phyloP scores from a whole-genome alignment of 2,797 vertebrate species.

The Apogon hyalosoma region DNA sequence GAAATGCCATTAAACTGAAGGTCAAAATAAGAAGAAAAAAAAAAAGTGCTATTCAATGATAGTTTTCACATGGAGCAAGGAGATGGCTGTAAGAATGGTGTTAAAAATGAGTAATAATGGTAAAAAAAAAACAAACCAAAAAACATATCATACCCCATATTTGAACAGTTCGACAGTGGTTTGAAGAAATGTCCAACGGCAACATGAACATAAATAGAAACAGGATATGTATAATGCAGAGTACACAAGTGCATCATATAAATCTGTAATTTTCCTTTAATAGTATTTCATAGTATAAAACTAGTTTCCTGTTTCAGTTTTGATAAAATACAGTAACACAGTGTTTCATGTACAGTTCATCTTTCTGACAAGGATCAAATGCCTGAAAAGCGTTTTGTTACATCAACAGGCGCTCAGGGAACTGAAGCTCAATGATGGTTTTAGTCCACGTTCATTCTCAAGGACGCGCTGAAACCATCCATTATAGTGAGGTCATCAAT shows the following conservation, averaged over 20 bases:
- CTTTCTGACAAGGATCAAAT: constrained; percentile 11
- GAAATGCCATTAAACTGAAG: too few species aligned
- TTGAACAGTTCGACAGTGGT: too few species aligned
- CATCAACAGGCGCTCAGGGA: constrained; percentile 13
- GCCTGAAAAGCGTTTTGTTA: constrained; percentile 4
- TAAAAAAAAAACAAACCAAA: too few species aligned
- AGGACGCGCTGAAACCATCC: constrained; percentile 19
- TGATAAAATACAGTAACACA: not conserved
- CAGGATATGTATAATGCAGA: too few species aligned
- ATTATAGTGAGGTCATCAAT: constrained; percentile 55
- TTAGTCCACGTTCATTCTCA: constrained; percentile 7
- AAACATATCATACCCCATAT: too few species aligned
- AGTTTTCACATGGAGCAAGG: too few species aligned
- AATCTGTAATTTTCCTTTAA: not conserved
- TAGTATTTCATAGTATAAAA: constrained; percentile 3
- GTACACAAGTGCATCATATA: not conserved
- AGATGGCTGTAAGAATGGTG: too few species aligned
- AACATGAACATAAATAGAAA: too few species aligned
- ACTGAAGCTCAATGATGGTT: constrained; percentile 1
- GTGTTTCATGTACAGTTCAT: not conserved
- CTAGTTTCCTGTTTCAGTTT: not conserved
- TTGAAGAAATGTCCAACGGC: too few species aligned
- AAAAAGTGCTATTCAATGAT: too few species aligned
- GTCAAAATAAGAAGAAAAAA: too few species aligned
- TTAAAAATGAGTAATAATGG: too few species aligned